Evolutionary conservation across 64 coral and sea anemone species (phyloP).

Genomic region (Dendronephthya gigantea): DNA sequence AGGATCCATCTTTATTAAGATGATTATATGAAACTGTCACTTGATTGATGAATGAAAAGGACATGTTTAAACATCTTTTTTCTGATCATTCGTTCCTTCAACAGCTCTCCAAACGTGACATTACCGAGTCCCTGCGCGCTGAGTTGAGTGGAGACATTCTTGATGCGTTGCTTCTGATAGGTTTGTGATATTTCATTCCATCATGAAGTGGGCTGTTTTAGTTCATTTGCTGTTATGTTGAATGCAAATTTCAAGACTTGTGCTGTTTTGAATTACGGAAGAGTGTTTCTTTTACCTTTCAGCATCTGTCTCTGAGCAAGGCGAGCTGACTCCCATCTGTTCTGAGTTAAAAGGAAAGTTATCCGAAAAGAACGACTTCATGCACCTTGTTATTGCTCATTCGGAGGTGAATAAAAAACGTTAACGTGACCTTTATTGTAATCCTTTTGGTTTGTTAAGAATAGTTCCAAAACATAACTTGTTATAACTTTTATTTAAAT

Average conservation of each 20-base stretch:
- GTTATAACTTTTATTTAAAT: too few relatives aligned
- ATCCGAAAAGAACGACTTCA: not conserved
- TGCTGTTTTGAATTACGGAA: not conserved
- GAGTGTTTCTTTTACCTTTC: not conserved
- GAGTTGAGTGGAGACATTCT: slow-evolving; percentile 48
- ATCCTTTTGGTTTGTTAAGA: too few relatives aligned
- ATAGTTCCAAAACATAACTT: too few relatives aligned
- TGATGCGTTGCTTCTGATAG: slow-evolving; percentile 40
- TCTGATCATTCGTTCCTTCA: not conserved
- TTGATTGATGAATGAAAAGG: not conserved
- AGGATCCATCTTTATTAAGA: slow-evolving; percentile 27
- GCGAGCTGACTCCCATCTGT: not conserved
- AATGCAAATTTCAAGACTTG: not conserved
- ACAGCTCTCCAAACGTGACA: slow-evolving; percentile 40
- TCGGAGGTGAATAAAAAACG: not conserved
- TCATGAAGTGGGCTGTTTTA: not conserved
- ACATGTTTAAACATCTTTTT: too few relatives aligned
- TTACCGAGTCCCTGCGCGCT: slow-evolving; percentile 31
- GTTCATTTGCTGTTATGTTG: not conserved
- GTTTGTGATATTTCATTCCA: not conserved
- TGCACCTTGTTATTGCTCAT: not conserved
- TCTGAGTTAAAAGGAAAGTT: not conserved
- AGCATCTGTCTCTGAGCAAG: not conserved
- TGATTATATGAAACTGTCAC: too few relatives aligned
- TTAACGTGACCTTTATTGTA: not conserved